Conservation (phyloP, 1,140 invertebrate species). For the Leptinotarsa texana region DNA sequence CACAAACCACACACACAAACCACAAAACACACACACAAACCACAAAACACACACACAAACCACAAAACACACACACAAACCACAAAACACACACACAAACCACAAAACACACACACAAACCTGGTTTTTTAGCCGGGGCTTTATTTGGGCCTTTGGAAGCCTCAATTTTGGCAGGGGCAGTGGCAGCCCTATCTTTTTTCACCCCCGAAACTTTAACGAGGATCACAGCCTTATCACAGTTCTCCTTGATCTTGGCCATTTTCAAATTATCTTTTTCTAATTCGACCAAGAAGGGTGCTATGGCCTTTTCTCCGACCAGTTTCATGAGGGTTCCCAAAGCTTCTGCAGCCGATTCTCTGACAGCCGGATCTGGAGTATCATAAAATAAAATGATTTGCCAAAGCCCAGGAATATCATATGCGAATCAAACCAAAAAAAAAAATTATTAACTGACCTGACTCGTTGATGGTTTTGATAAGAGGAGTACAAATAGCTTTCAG, state of each 20-base stretch:
- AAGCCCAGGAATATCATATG: background rate
- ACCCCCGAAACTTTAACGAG: conserved; percentile 67
- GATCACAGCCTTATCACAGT: conserved; percentile 88
- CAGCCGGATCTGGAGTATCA: conserved; percentile 71
- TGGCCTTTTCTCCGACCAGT: conserved; percentile 88
- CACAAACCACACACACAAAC: too few relatives aligned
- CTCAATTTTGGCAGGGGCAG: conserved; percentile 58
- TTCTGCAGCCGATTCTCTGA: conserved; percentile 84
- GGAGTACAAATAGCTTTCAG: conserved; percentile 82
- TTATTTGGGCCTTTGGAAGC: conserved; percentile 58
- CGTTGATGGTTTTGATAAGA: conserved; percentile 85
- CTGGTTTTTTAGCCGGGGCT: conserved; percentile 35
- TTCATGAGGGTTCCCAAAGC: conserved; percentile 94
- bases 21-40: too few relatives aligned
- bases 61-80: too few relatives aligned
- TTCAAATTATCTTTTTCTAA: conserved; percentile 89
- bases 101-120: too few relatives aligned
- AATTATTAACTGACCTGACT: conserved; percentile 64
- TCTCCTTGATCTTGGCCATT: conserved; percentile 95
- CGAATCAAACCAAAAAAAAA: background rate
- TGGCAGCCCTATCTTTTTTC: conserved; percentile 66
- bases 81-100: too few relatives aligned
- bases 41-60: too few relatives aligned
- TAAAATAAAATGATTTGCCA: background rate
- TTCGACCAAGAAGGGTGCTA: conserved; percentile 84